Evolutionary conservation across 1,140 invertebrate species (phyloP), one percentile per base, ranked within the genome.

Genomic region (Lineus longissimus): DNA sequence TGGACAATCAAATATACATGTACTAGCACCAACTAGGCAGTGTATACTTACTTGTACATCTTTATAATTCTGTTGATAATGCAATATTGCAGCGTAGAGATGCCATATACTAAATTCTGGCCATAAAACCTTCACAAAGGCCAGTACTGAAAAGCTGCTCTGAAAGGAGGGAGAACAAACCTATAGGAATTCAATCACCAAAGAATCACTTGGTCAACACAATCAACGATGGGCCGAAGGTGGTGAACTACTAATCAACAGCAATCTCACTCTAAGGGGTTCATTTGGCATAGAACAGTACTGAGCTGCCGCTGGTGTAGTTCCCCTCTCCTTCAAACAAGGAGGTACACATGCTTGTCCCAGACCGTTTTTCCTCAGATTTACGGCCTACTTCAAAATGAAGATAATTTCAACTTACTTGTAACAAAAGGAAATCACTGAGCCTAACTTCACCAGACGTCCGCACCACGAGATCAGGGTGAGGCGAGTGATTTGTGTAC

Each of bases 381-480:
- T 17, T 23, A 54, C 11, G 51, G 17, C 27, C 51, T 7, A 54
- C 17, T 54, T 4, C 17, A 23, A 17, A 54, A 54, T 7, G 51
- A 7, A 4, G 6, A 4, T 54, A n/a, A n/a, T 17, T 54, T 70
- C 54, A 68, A 67, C 63, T 65, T 82, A 92, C 92, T 88, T 99
- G 96, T 94, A 94, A 98, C 60, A 98, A 82, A 64, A 99, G 85
- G 79, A 98, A 99, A 83, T 99, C 97, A 76, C 94, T 97, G 0
- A 99, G 84, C 69, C 97, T 84, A 2, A 91, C 87, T 86, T 99
- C 97, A 23, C 96, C 96, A 0, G 96, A 98, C 17, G 96, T 99
- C 71, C 97, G 85, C 33, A 99, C 89, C 6, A 99, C 81, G 61
- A 99, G 80, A 81, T 99, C 95, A 27, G 94, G 90, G 67, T 88